Conservation (phyloP, 2,888 invertebrate genomes). For the Pollenia labialis region DNA sequence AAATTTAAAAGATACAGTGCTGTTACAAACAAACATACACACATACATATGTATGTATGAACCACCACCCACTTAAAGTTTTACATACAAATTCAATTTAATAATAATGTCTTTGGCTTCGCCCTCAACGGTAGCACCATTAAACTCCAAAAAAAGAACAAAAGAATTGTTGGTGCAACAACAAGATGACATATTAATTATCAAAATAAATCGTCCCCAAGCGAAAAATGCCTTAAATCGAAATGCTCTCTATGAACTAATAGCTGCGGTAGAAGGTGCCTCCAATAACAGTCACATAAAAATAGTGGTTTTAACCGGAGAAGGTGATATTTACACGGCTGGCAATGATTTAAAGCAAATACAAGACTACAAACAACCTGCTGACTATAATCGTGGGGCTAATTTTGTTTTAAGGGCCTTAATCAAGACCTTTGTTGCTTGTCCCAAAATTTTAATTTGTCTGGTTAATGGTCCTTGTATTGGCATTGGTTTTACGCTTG, state of each 20-base stretch:
- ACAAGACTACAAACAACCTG: slow-evolving; percentile 71
- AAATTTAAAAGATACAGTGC: neutral
- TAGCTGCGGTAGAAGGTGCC: slow-evolving; percentile 88
- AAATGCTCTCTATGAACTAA: slow-evolving; percentile 88
- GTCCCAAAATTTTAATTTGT: slow-evolving; percentile 94
- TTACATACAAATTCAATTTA: neutral
- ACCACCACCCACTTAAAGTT: neutral
- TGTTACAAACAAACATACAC: no score
- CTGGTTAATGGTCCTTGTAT: slow-evolving; percentile 97
- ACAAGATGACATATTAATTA: slow-evolving; percentile 85
- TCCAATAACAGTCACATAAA: slow-evolving; percentile 87
- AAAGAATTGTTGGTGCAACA: slow-evolving; percentile 77
- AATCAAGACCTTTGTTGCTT: slow-evolving; percentile 91
- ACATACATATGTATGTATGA: no score
- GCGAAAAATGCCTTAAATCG: slow-evolving; percentile 91
- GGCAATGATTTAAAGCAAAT: slow-evolving; percentile 77
- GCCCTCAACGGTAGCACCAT: neutral
- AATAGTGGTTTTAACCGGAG: slow-evolving; percentile 89
- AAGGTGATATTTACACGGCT: slow-evolving; percentile 76
- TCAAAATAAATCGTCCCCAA: slow-evolving; percentile 89
- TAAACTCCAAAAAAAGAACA: slow-evolving; percentile 42
- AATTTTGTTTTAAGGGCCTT: slow-evolving; percentile 85
- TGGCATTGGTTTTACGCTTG: slow-evolving; percentile 91
- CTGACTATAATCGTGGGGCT: slow-evolving; percentile 69
- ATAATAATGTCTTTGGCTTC: neutral